Conservation (phyloP, 1,140 invertebrate species). For the Calliopsis andreniformis region DNA sequence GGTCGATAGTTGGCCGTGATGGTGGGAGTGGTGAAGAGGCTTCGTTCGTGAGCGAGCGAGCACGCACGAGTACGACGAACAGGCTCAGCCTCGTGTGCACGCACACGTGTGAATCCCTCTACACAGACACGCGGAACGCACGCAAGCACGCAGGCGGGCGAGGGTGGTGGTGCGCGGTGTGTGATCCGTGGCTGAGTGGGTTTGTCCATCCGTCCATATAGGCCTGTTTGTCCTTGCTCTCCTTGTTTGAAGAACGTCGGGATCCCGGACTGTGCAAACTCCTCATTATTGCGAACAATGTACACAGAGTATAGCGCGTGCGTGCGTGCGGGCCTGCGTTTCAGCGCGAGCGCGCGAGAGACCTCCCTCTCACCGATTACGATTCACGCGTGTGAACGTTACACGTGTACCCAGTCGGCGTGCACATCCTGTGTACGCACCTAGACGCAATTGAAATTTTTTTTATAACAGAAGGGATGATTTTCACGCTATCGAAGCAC, state of each 20-base stretch:
- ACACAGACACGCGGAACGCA: background rate
- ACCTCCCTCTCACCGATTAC: background rate
- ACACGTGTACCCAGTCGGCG: slow-evolving; percentile 47
- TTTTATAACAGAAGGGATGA: slow-evolving; percentile 1
- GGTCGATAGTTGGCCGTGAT: slow-evolving; percentile 64
- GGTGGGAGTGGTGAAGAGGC: slow-evolving; percentile 48
- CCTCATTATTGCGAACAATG: slow-evolving; percentile 78
- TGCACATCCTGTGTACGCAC: slow-evolving; percentile 13
- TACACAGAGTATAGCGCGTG: slow-evolving; percentile 68
- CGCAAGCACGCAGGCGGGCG: slow-evolving; percentile 28
- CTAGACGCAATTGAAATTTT: slow-evolving; percentile 20
- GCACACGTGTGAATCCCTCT: background rate
- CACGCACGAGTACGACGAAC: slow-evolving; percentile 3
- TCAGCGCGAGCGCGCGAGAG: background rate
- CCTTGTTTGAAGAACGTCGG: slow-evolving; percentile 77
- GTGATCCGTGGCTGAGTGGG: slow-evolving; percentile 71
- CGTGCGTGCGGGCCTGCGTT: slow-evolving; percentile 44
- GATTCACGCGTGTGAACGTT: slow-evolving; percentile 18
- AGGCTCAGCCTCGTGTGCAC: background rate
- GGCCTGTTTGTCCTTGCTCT: slow-evolving; percentile 73
- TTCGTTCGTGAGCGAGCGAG: slow-evolving; percentile 29
- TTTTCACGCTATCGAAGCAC: no score
- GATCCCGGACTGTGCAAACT: slow-evolving; percentile 78
- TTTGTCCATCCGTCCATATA: slow-evolving; percentile 74
- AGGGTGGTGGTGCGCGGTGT: slow-evolving; percentile 38